Conservation (phyloP, 2,113 vertebrate species). For the Fulmarus glacialis region DNA sequence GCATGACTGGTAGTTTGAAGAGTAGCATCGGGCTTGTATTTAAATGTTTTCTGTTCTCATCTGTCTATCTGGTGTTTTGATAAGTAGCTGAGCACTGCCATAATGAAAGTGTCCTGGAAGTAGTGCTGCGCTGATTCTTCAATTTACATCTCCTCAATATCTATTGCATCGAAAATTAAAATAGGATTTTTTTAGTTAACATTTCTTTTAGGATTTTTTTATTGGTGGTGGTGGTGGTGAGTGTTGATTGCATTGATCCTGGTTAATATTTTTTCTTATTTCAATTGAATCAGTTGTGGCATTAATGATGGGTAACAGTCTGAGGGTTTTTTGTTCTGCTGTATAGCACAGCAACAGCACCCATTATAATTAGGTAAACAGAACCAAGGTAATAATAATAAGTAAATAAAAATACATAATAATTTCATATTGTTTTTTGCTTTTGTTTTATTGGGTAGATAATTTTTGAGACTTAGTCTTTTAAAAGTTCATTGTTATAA, state of each 20-base stretch:
- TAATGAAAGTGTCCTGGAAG: not conserved
- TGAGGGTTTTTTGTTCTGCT: not conserved
- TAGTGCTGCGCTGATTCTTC: not conserved
- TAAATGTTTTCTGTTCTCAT: not conserved
- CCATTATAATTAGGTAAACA: not conserved
- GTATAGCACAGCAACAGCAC: not conserved
- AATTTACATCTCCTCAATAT: not conserved
- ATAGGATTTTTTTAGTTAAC: not conserved
- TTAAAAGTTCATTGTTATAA: not conserved
- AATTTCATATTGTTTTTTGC: not conserved
- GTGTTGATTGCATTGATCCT: not conserved
- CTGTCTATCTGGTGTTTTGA: not conserved
- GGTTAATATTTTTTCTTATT: not conserved
- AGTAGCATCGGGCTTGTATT: not conserved
- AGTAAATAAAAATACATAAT: not conserved
- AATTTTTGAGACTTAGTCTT: not conserved
- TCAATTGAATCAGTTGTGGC: not conserved
- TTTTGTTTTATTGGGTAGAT: not conserved
- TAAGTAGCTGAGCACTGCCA: not conserved
- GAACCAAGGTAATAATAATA: not conserved
- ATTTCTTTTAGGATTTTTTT: not conserved
- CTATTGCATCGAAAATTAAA: not conserved
- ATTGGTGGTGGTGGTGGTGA: not conserved
- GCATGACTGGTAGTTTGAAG: not conserved
- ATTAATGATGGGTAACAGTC: not conserved